Evolutionary conservation across 2,797 vertebrate species (phyloP), one percentile per base, ranked within the genome.

Genomic region (Rhynchotus rufescens): DNA sequence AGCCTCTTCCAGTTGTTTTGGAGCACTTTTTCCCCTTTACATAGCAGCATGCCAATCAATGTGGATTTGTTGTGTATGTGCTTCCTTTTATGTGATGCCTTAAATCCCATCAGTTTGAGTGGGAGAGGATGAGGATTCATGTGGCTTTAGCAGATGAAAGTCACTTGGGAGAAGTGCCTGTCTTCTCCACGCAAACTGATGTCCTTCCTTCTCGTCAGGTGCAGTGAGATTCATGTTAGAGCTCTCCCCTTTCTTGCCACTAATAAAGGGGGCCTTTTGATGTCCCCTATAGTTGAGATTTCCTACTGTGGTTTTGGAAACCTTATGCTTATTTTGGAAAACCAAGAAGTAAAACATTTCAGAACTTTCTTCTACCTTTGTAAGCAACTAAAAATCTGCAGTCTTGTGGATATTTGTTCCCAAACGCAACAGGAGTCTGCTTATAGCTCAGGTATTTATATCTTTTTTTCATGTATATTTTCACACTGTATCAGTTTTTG

Each of bases 1-100:
- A 92, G 64, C 5, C 6, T 67, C 80, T 84, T 91, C 86, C 71
- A 90, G 72, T 65, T 54, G 40, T 34, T 86, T 80, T 87, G 73
- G 75, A 80, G 42, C 54, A 76, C 62, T 88, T 92, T 88, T 56
- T 92, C 66, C 78, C 65, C 79, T 59, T 94, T 91, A 36, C 66
- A 79, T 94, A 51, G 65, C 76, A 91, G 86, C 92, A 47, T 68
- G 76, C 65, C 71, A 52, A 71, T 21, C 71, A 71, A 32, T 61
- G 77, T 23, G 61, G 49, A 68, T 59, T 51, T 57, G 17, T 34
- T 45, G 66, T 68, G 80, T 40, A 51, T 1, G 1, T 65, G 40
- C 25, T n/a, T 79, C 42, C 67, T 79, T 82, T 36, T 42, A 1
- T 15, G 28, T 65, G 57, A 21, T 5, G 2, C 42, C 84, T 93